Base-by-base conservation (phyloP, 2,888 invertebrate genomes). In the Mythimna ferrago region DNA sequence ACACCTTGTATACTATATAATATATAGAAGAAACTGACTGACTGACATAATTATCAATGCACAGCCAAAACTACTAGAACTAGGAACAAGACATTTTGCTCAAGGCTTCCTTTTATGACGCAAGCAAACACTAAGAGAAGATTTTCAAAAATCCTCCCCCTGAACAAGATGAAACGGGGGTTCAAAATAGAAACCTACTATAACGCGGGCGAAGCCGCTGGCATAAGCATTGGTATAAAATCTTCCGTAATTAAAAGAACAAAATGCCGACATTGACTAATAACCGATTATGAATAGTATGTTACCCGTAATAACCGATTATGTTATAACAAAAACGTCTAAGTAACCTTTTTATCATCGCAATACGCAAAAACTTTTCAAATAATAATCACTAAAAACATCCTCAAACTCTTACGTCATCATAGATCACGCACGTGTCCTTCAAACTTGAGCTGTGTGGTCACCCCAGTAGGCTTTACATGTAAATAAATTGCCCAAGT, bases 401-500 rank as follows among this genome's bases (percentile, higher is more conserved):
- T 68, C 82, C 65, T 82, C 54, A 58, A 54, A 56, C 4, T 48
- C 53, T 82, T 71, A 81, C 78, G 60, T 77, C 81, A 62, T 19
- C 58, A 53, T n/a, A 80, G 54, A 38, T 65, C 69, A 64, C 35
- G 51, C 32, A 51, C 2, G n/a, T 48, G 67, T 72, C 79, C 80
- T 81, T 79, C 70, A 68, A 51, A 35, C 41, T 9, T 14, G 0
- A 41, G 53, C 19, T 54, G 54, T 72, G 66, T 79, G 71, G 82
- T 68, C 79, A 80, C 67, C 44, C 21, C 21, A 64, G 54, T 73
- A 51, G 68, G 81, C 53, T 74, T 53, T 66, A 75, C 66, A 79
- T 72, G 78, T 77, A 67, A 86, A 82, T 84, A 48, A 16, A 85
- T 77, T 85, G 72, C 83, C 74, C 48, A 85, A 76, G 76, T 54